A percentile compares a stretch with the other conserved stretches of the same genome.
phyloP scores from a whole-genome alignment of 2,797 vertebrate species.

The Pempheris klunzingeri region DNA sequence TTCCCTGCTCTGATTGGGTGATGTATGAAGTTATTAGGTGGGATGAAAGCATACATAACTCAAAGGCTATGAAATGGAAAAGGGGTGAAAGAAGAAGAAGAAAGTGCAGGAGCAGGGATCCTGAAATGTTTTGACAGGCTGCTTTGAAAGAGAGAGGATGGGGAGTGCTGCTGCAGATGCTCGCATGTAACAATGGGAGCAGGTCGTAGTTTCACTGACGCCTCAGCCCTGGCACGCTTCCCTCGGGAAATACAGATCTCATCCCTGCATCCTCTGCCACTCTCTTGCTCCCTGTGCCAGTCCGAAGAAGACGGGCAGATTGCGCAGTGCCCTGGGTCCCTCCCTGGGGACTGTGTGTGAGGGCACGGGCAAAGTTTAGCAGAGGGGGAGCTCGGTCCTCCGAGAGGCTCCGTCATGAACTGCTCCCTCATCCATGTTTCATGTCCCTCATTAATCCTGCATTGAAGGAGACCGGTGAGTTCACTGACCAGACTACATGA shows the following conservation, averaged over 20 bases:
- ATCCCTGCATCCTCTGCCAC: conserved; percentile 61
- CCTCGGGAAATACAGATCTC: conserved; percentile 73
- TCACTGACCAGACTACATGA: conserved; percentile 38
- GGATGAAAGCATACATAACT: conserved; percentile 75
- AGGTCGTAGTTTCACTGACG: conserved; percentile 78
- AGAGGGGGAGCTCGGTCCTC: conserved; percentile 39
- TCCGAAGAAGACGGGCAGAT: conserved; percentile 69
- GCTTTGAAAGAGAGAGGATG: conserved; percentile 61
- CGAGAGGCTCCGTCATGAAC: conserved; percentile 52
- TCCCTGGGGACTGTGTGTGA: conserved; percentile 50
- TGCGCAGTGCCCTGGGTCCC: conserved; percentile 66
- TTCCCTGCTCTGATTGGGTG: conserved; percentile 73
- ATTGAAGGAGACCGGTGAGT: conserved; percentile 37
- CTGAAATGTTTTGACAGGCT: conserved; percentile 70
- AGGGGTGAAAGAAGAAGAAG: conserved; percentile 24
- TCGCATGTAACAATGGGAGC: conserved; percentile 72
- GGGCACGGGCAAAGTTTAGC: conserved; percentile 59
- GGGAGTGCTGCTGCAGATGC: conserved; percentile 54
- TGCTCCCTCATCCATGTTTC: conserved; percentile 64
- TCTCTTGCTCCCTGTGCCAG: conserved; percentile 46
- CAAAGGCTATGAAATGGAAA: conserved; percentile 62
- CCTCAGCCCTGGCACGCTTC: conserved; percentile 74
- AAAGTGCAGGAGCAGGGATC: conserved; percentile 44
- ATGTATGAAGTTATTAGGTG: conserved; percentile 75
- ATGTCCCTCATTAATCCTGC: conserved; percentile 60